Conservation (phyloP, 2,113 vertebrate genomes). For the Crotalus horridus region DNA sequence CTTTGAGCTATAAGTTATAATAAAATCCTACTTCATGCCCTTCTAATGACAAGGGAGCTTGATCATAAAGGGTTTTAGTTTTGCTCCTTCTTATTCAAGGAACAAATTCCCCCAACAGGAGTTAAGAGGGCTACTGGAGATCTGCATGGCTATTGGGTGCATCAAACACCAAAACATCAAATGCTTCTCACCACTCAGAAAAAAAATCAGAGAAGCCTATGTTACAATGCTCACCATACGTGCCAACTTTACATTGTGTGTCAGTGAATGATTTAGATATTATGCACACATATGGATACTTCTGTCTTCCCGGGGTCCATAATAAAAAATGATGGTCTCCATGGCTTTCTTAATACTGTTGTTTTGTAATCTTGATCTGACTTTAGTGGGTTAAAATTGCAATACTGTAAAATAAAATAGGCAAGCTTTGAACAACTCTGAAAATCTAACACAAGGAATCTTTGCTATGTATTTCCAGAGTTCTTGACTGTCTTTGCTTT, state of each 20-base stretch:
- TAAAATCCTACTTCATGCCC: not conserved
- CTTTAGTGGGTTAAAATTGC: not conserved
- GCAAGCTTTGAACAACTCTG: not conserved
- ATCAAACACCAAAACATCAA: not conserved
- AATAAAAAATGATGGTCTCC: not conserved
- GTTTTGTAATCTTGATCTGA: not conserved
- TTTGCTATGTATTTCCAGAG: not conserved
- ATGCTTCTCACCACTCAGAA: not conserved
- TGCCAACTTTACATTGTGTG: not conserved
- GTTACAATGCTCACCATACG: not conserved
- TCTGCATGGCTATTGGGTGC: not conserved
- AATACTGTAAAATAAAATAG: fast-evolving
- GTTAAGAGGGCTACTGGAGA: not conserved
- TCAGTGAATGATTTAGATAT: not conserved
- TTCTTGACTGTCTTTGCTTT: conserved; percentile 19
- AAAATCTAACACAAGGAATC: not conserved
- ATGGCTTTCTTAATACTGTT: conserved; percentile 3
- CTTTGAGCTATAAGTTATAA: not conserved
- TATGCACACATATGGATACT: not conserved
- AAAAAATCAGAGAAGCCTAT: not conserved
- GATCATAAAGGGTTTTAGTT: not conserved
- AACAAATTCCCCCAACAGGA: not conserved
- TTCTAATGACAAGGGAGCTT: not conserved
- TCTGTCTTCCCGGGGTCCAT: not conserved
- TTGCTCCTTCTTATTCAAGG: not conserved